Conservation (phyloP, 2,797 vertebrate species). For the Halcyon badia region DNA sequence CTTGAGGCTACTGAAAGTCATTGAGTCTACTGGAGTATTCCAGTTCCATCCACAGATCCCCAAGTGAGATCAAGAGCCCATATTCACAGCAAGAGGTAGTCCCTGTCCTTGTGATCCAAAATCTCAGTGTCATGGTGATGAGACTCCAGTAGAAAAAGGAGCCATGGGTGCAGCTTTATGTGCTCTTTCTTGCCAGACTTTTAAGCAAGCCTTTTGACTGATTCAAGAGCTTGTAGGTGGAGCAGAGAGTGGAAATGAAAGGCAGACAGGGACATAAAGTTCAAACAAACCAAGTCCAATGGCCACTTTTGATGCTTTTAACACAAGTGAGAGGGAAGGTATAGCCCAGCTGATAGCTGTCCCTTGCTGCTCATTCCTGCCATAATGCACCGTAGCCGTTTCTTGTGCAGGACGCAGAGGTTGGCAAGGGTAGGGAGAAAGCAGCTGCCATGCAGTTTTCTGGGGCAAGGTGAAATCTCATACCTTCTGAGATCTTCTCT, state of each 20-base stretch:
- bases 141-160: not conserved
- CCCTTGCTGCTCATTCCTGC: not conserved
- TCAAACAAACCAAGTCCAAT: not conserved
- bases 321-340: not conserved
- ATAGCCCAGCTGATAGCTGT: not conserved
- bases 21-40: not conserved
- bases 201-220: not conserved
- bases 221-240: not conserved
- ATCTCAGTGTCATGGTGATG: not conserved
- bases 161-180: not conserved
- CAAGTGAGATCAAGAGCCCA: not conserved
- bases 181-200: not conserved
- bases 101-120: not conserved
- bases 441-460: not conserved
- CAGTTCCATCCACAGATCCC: not conserved
- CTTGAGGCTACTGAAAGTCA: not conserved
- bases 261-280: not conserved
- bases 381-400: not conserved
- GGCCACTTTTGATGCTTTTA: not conserved
- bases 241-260: not conserved
- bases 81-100: not conserved
- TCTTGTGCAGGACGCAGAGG: not conserved
- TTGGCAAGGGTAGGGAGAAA: not conserved
- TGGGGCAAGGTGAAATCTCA: not conserved
- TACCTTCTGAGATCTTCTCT: not conserved